Base-by-base conservation (phyloP, 2,888 invertebrate species). In the Scelioninae gen. 2 region DNA sequence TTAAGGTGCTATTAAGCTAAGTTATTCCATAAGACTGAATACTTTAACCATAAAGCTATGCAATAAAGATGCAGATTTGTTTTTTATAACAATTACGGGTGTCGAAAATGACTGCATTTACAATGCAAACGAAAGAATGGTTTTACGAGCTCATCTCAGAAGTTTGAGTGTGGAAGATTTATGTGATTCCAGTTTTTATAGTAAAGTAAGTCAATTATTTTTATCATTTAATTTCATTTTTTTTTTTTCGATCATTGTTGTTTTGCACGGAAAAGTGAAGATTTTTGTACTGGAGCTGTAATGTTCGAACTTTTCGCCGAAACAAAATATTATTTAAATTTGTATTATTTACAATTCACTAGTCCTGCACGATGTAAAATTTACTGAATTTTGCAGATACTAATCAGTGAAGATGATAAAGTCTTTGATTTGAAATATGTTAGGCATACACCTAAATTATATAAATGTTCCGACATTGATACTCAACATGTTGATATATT, bases 351-450 rank as follows among this genome's bases (percentile, higher is more conserved):
- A n/a, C n/a, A n/a, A n/a, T n/a, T n/a, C n/a, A n/a, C n/a, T n/a
- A n/a, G n/a, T n/a, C n/a, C n/a, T n/a, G n/a, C n/a, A n/a, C n/a
- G n/a, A n/a, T n/a, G n/a, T n/a, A n/a, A n/a, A n/a, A n/a, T n/a
- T n/a, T n/a, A n/a, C n/a, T n/a, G n/a, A n/a, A n/a, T n/a, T 55
- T 50, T 48, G 10, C 0, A 93, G 93, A 88, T 94, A 64, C 84
- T 94, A 18, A 91, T 91, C 83, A 91, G 93, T 0, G 94, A 94
- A 76, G 94, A 94, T 80, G 94, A 94, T 81, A 93, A 92, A 81
- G 92, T 94, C 0, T 88, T 94, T 74, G 94, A 94, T 80, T 85
- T 94, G 48, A 94, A 94, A 84, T 93, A 92, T 82, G 92, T 93
- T 0, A 88, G 92, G 6, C 90, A 92, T 13, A 91, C 91, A 31